phyloP scores from a whole-genome alignment of 2,113 vertebrate genomes.

The Regulus satrapa region DNA sequence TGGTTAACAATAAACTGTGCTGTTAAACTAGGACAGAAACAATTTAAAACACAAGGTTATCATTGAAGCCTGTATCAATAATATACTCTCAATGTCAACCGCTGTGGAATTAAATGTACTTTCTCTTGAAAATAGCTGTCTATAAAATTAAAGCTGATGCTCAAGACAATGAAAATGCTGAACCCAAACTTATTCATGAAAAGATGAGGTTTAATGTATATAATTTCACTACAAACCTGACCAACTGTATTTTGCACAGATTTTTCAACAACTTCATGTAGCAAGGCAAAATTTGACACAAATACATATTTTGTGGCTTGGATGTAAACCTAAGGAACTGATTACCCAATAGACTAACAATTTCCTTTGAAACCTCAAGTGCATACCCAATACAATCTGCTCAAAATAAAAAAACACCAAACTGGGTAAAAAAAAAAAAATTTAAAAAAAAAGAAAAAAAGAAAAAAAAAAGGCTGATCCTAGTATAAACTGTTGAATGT shows the following conservation, averaged over 20 bases:
- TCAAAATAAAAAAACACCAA: not conserved
- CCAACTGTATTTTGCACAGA: conserved; percentile 9
- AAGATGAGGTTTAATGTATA: not conserved
- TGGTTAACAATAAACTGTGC: conserved; percentile 52
- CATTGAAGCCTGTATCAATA: not conserved
- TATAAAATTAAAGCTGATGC: not conserved
- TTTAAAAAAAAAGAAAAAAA: too few relatives aligned
- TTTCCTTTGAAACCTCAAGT: conserved; percentile 43
- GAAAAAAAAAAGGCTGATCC: not conserved
- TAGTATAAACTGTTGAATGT: not conserved
- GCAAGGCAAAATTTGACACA: conserved; percentile 44
- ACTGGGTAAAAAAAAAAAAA: not conserved
- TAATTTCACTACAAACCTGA: conserved; percentile 20
- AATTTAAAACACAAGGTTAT: conserved; percentile 11
- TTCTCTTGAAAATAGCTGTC: not conserved
- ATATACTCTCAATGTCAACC: not conserved
- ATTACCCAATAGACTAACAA: conserved; percentile 45
- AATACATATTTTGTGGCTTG: conserved; percentile 58
- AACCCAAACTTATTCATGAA: not conserved
- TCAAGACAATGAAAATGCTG: not conserved
- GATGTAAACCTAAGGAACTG: conserved; percentile 18
- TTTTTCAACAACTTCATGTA: conserved; percentile 22
- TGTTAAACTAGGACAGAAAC: conserved; percentile 9
- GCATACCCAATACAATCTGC: not conserved
- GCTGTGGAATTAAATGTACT: not conserved